Evolutionary conservation across 30 jellyfish, hydroid and myxozoan species (phyloP).

Genomic region (Clytia hemisphaerica): DNA sequence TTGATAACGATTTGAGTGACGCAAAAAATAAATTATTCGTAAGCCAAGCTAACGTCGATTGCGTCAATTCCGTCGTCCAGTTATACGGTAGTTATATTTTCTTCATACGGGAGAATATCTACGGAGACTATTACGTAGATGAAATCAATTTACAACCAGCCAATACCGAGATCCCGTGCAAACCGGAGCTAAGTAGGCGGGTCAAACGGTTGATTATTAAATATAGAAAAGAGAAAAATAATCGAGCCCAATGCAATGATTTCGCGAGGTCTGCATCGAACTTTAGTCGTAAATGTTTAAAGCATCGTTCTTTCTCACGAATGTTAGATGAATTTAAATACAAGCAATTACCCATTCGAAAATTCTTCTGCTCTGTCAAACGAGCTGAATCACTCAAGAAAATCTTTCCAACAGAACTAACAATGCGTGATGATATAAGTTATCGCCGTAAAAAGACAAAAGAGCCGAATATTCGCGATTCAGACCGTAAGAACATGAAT

Average conservation of each 20-base stretch:
- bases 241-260: slow-evolving; percentile 12
- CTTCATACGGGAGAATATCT: not conserved
- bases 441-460: too few species aligned
- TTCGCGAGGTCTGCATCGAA: not conserved
- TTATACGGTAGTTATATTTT: slow-evolving; percentile 20
- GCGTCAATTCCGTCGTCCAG: slow-evolving; percentile 12
- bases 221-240: not conserved
- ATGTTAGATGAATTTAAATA: slow-evolving; percentile 9
- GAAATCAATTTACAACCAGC: slow-evolving; percentile 19
- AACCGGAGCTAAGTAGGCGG: not conserved
- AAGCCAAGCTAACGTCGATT: slow-evolving; percentile 3
- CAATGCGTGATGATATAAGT: too few species aligned
- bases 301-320: not conserved
- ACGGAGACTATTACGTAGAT: slow-evolving; percentile 11
- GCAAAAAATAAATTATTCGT: not conserved
- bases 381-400: too few species aligned
- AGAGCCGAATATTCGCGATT: too few species aligned
- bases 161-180: slow-evolving; percentile 6
- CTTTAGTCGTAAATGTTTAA: not conserved
- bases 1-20: not conserved
- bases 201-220: not conserved
- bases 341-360: too few species aligned
- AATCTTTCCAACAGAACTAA: too few species aligned
- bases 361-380: too few species aligned
- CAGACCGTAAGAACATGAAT: too few species aligned